A percentile compares a stretch with the other conserved stretches of the same genome.
phyloP scores from a whole-genome alignment of 2,888 invertebrate species.

The Hypomecis punctinalis region DNA sequence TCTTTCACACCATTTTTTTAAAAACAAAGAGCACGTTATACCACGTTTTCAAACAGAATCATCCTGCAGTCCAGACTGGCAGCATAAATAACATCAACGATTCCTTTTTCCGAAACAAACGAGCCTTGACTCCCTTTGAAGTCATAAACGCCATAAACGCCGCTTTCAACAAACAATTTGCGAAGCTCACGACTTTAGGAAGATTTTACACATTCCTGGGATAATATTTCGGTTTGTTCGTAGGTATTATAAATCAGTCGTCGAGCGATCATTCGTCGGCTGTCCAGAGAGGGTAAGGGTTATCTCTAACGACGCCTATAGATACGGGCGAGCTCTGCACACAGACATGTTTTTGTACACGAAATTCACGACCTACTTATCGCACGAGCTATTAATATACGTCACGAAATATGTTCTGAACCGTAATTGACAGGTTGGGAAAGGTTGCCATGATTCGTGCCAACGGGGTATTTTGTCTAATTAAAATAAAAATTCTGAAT shows the following conservation, averaged over 20 bases:
- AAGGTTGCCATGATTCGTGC: constrained; percentile 23
- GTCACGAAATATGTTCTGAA: constrained; percentile 24
- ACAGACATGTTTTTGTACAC: constrained; percentile 44
- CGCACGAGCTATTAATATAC: constrained; percentile 28
- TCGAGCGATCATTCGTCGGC: constrained; percentile 26
- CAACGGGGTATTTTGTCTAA: constrained; percentile 4
- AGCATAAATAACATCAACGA: constrained; percentile 17
- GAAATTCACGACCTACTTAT: constrained; percentile 46
- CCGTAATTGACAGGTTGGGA: constrained; percentile 28
- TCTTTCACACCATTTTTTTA: too few species aligned
- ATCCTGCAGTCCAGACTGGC: not conserved
- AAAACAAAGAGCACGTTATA: too few species aligned
- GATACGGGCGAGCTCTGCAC: constrained; percentile 42
- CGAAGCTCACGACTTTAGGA: constrained; percentile 15
- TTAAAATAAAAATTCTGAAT: constrained; percentile 3
- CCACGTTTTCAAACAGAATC: too few species aligned
- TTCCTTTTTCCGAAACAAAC: constrained; percentile 23
- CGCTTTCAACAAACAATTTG: constrained; percentile 26
- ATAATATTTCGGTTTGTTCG: constrained; percentile 29
- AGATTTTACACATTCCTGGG: constrained; percentile 19
- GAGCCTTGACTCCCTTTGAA: constrained; percentile 21
- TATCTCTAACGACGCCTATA: constrained; percentile 43
- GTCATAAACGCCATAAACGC: constrained; percentile 25
- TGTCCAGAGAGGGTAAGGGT: constrained; percentile 40
- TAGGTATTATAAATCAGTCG: constrained; percentile 33